phyloP scores from a whole-genome alignment of 2,113 vertebrate species.

The Larimichthys polyactis region DNA sequence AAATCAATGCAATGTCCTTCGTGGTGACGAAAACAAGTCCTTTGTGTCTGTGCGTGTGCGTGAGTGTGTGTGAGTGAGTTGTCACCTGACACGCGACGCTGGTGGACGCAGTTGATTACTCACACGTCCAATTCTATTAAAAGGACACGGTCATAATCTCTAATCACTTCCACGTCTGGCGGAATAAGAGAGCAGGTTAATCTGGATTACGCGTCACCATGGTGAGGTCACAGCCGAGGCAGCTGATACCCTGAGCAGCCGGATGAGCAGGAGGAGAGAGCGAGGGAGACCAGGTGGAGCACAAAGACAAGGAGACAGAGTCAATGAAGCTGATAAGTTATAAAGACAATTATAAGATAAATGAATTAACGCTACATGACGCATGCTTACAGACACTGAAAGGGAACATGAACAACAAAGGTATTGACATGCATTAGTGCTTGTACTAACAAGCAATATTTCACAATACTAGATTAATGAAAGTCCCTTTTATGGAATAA shows the following conservation, averaged over 20 bases:
- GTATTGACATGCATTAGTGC: not conserved
- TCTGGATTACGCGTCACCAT: conserved; percentile 80
- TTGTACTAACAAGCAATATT: not conserved
- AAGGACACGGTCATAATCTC: conserved; percentile 78
- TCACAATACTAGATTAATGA: not conserved
- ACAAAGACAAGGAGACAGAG: not conserved
- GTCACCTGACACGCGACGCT: conserved; percentile 62
- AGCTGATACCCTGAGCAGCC: conserved; percentile 45
- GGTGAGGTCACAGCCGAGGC: conserved; percentile 67
- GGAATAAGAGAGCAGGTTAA: conserved; percentile 78
- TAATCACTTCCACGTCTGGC: conserved; percentile 78
- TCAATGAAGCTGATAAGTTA: conserved; percentile 5
- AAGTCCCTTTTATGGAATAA: conserved; percentile 20
- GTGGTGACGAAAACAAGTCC: conserved; percentile 38
- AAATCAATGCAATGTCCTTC: conserved; percentile 29
- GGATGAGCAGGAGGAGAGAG: not conserved
- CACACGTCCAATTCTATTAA: conserved; percentile 75
- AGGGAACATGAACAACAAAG: conserved; percentile 1
- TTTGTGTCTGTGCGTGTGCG: conserved; percentile 22
- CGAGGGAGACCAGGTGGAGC: conserved; percentile 27
- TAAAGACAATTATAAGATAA: not conserved
- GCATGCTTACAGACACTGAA: not conserved
- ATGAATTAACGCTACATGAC: not conserved
- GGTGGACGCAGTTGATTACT: conserved; percentile 65
- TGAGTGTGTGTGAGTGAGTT: conserved; percentile 22